Evolutionary conservation across 2,113 vertebrate genomes (phyloP).

Genomic region (Chunga burmeisteri): DNA sequence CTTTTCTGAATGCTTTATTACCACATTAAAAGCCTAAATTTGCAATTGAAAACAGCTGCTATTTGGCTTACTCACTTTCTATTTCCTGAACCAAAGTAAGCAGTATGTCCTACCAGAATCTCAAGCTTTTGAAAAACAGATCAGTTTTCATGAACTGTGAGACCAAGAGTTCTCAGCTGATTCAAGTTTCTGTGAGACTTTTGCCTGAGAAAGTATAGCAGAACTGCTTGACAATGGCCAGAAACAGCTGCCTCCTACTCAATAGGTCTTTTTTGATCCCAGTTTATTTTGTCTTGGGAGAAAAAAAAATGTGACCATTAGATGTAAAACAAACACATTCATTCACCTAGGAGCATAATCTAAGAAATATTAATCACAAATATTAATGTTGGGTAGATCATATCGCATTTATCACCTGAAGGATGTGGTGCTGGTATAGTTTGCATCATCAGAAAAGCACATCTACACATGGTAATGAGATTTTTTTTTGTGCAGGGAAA

Average conservation of each 20-base stretch:
- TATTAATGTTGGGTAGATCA: neutral
- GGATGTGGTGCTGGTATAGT: neutral
- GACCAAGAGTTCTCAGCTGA: neutral
- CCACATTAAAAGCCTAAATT: neutral
- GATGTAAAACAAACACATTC: neutral
- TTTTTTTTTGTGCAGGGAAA: neutral
- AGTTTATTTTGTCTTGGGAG: neutral
- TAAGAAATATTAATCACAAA: neutral
- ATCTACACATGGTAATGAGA: neutral
- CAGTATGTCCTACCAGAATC: conserved; percentile 1
- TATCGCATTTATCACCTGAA: neutral
- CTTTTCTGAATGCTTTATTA: neutral
- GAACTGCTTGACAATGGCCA: neutral
- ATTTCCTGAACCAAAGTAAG: conserved; percentile 18
- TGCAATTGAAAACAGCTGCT: conserved; percentile 43
- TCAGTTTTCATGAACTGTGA: neutral
- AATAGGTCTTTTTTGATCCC: neutral
- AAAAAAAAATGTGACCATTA: neutral
- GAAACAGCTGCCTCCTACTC: neutral
- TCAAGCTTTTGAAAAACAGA: conserved; percentile 4
- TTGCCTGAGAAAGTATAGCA: neutral
- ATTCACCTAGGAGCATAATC: neutral
- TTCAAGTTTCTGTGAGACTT: neutral
- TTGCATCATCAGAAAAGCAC: neutral
- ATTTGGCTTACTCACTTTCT: conserved; percentile 4